phyloP scores from a whole-genome alignment of 2,888 invertebrate genomes.

The Allacma fusca region DNA sequence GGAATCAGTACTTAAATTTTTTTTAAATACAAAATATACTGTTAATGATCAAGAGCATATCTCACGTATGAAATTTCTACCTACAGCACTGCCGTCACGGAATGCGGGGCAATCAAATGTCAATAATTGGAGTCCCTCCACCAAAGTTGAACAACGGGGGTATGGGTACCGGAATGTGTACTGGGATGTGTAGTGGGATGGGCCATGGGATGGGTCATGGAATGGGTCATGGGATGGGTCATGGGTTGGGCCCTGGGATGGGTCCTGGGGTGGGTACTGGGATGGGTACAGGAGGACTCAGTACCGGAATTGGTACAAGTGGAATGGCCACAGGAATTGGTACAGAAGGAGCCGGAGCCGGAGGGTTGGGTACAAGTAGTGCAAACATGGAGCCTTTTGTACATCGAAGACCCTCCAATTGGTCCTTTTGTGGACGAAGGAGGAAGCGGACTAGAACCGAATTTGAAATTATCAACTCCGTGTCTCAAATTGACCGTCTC shows the following conservation, averaged over 20 bases:
- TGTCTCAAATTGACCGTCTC: constrained; percentile 80
- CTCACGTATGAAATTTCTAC: no score
- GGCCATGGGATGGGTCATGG: constrained; percentile 48
- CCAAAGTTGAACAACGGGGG: constrained; percentile 56
- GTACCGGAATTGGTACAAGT: not conserved
- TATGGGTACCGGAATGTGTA: constrained; percentile 32
- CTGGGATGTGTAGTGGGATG: no score
- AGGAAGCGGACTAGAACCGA: constrained; percentile 41
- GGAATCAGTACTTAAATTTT: constrained; percentile 29
- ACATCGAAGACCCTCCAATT: constrained; percentile 50
- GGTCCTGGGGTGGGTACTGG: constrained; percentile 14
- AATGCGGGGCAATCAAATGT: constrained; percentile 48
- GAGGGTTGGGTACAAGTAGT: constrained; percentile 15
- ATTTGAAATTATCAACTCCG: constrained; percentile 73
- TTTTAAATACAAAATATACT: no score
- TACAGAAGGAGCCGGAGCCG: constrained; percentile 25
- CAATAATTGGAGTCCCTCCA: constrained; percentile 54
- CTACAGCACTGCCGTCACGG: not conserved
- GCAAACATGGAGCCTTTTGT: constrained; percentile 24
- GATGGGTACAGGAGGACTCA: constrained; percentile 52
- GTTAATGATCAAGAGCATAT: no score
- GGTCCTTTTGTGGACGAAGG: constrained; percentile 52
- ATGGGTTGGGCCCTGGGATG: no score
- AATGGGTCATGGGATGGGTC: no score
- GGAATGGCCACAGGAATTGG: not conserved